Percentiles rank a stretch among this genome's conserved stretches.
Evolutionary conservation across 2,797 vertebrate genomes (phyloP).

Genomic region (Todus mexicanus): DNA sequence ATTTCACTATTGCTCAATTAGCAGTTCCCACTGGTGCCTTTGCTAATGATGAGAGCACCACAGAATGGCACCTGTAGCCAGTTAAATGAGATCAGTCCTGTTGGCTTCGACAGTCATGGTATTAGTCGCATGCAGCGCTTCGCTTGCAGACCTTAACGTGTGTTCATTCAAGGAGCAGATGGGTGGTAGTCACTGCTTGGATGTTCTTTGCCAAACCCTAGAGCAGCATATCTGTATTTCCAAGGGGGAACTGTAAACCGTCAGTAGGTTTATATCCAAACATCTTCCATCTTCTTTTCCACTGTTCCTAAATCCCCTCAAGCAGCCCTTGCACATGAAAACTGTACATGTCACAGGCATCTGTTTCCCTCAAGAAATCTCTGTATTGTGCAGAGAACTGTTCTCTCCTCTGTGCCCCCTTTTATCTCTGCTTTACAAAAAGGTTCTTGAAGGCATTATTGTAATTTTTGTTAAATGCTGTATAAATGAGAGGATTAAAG

Average conservation of each 20-base stretch:
- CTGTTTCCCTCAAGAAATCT: background rate
- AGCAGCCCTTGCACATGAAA: background rate
- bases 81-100: background rate
- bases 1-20: background rate
- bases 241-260: background rate
- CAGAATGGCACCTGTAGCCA: background rate
- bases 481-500: conserved; percentile 89
- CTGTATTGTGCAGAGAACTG: background rate
- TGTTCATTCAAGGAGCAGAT: background rate
- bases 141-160: background rate
- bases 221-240: background rate
- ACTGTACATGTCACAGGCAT: background rate
- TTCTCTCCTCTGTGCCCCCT: background rate
- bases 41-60: background rate
- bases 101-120: background rate
- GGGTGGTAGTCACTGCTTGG: background rate
- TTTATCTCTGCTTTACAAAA: conserved; percentile 75
- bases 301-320: background rate
- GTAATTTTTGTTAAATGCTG: conserved; percentile 88
- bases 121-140: background rate
- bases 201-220: background rate
- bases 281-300: background rate
- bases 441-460: conserved; percentile 86
- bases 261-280: background rate
- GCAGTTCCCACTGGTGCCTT: background rate